Conservation (phyloP, 2,888 invertebrate genomes). For the Nemotelus pantherinus region DNA sequence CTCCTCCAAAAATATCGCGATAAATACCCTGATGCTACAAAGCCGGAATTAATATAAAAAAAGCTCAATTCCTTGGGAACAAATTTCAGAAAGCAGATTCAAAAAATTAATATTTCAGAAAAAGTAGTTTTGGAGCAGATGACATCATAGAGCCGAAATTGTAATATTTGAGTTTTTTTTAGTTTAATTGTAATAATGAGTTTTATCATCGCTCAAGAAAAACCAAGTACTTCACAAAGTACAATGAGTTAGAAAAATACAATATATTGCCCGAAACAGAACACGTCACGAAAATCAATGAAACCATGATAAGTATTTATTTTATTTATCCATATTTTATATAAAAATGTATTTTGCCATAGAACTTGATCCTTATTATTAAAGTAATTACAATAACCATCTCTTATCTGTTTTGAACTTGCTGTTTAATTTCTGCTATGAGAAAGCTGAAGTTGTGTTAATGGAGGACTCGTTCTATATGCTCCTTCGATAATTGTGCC, state of each 20-base stretch:
- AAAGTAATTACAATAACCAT: too few relatives aligned
- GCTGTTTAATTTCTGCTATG: not conserved
- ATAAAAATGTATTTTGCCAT: not conserved
- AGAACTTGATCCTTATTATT: too few relatives aligned
- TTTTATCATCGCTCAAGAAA: too few relatives aligned
- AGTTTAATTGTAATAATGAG: too few relatives aligned
- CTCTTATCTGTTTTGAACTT: not conserved
- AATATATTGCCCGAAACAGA: too few relatives aligned
- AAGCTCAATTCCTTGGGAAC: not conserved
- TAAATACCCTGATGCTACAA: not conserved
- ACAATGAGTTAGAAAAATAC: too few relatives aligned
- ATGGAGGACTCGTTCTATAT: not conserved
- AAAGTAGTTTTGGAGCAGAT: too few relatives aligned
- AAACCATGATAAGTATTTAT: not conserved
- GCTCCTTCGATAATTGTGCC: not conserved
- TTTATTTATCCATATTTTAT: constrained; percentile 1
- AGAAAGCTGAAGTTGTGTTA: not conserved
- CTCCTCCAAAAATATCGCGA: not conserved
- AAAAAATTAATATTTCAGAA: too few relatives aligned
- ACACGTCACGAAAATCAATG: not conserved
- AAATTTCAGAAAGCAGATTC: too few relatives aligned
- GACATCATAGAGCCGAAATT: too few relatives aligned
- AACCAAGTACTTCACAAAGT: too few relatives aligned
- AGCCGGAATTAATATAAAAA: not conserved
- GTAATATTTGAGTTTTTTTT: too few relatives aligned